Evolutionary conservation across 2,113 vertebrate species (phyloP).

Genomic region (Phylloscopus trochilus): DNA sequence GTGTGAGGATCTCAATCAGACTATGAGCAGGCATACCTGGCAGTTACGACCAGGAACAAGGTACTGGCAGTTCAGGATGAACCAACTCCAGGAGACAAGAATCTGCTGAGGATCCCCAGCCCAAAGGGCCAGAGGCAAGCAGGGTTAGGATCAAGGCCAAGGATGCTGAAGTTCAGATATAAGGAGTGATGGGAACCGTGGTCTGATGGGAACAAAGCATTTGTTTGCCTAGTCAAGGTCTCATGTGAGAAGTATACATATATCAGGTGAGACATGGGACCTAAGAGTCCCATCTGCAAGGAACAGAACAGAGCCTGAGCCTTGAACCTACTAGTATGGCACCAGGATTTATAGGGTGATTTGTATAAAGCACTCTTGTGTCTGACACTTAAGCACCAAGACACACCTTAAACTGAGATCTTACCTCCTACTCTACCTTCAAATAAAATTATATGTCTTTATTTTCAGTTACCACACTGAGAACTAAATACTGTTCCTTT

Average conservation of each 20-base stretch:
- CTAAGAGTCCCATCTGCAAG: not conserved
- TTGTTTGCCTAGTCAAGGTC: not conserved
- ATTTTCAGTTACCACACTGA: not conserved
- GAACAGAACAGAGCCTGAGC: not conserved
- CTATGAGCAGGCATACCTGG: not conserved
- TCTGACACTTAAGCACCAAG: not conserved
- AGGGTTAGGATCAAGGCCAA: not conserved
- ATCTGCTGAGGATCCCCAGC: not conserved
- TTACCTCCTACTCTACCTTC: not conserved
- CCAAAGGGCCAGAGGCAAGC: not conserved
- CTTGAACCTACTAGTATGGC: not conserved
- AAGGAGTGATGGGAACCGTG: not conserved
- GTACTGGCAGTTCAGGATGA: not conserved
- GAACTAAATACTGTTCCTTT: not conserved
- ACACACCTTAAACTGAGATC: not conserved
- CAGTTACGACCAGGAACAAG: not conserved
- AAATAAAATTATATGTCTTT: not conserved
- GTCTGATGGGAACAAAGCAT: not conserved
- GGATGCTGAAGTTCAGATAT: not conserved
- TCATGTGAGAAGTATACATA: not conserved
- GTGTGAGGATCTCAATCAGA: not conserved
- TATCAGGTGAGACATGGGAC: not conserved
- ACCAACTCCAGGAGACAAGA: not conserved
- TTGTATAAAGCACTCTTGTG: not conserved
- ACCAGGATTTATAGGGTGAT: not conserved